phyloP scores from a whole-genome alignment of 2,888 invertebrate species.

The Tiliacea aurago region DNA sequence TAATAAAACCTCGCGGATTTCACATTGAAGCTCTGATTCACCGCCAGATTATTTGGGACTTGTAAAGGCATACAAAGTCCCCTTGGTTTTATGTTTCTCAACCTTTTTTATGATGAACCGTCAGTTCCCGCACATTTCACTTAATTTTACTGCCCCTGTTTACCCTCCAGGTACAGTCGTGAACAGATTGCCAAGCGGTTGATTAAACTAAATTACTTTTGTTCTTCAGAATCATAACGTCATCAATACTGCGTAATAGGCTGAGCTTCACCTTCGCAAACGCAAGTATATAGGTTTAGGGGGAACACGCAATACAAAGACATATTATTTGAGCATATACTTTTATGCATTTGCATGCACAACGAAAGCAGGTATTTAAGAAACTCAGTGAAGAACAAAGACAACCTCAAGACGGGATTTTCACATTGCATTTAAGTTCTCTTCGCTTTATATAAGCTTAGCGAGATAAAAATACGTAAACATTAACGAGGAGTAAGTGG shows the following conservation, averaged over 20 bases:
- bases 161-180: slow-evolving; percentile 58
- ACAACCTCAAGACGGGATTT: slow-evolving; percentile 17
- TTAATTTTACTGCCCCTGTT: slow-evolving; percentile 61
- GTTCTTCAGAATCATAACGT: slow-evolving; percentile 43
- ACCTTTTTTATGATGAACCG: slow-evolving; percentile 71
- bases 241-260: slow-evolving; percentile 30
- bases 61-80: slow-evolving; percentile 73
- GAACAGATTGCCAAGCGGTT: slow-evolving; percentile 58
- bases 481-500: slow-evolving; percentile 51
- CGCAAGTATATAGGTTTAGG: neutral
- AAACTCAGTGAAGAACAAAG: slow-evolving; percentile 43
- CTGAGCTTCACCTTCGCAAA: slow-evolving; percentile 16
- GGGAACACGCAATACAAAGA: slow-evolving; percentile 28
- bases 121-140: slow-evolving; percentile 68
- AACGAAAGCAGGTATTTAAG: slow-evolving; percentile 30
- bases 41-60: slow-evolving; percentile 69
- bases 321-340: slow-evolving; percentile 30
- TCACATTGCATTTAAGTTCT: slow-evolving; percentile 32
- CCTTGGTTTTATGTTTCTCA: slow-evolving; percentile 70
- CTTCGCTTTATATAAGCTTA: slow-evolving; percentile 25
- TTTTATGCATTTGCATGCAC: slow-evolving; percentile 32
- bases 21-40: slow-evolving; percentile 66
- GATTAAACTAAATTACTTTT: slow-evolving; percentile 60
- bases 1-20: slow-evolving; percentile 75
- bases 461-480: slow-evolving; percentile 37